Percentiles rank a stretch among this genome's conserved stretches.
Evolutionary conservation across 37 sponge, comb jelly and placozoan genomes (phyloP).

Genomic region (Chondrilla cf. caribensis): DNA sequence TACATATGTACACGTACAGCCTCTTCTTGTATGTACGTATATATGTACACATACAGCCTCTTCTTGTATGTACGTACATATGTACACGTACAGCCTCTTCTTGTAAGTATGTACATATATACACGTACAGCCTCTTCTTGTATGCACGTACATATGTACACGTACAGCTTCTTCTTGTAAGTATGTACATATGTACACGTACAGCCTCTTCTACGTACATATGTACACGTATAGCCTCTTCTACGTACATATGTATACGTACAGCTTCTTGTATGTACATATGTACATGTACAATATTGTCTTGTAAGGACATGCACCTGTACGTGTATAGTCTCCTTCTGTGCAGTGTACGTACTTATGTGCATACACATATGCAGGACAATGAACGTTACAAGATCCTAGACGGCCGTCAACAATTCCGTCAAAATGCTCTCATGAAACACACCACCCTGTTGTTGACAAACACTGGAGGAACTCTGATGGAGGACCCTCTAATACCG

Average conservation of each 20-base stretch:
- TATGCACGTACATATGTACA: not conserved
- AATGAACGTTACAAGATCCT: not conserved
- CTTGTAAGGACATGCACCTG: not conserved
- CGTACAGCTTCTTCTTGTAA: not conserved
- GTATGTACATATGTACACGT: not conserved
- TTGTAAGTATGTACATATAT: not conserved
- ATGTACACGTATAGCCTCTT: not conserved
- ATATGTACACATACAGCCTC: no score
- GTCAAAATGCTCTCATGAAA: conserved; percentile 10
- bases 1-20: no score
- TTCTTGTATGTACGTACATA: conserved; percentile 16
- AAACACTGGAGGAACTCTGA: not conserved
- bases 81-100: not conserved
- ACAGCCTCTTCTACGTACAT: not conserved
- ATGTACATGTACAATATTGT: not conserved
- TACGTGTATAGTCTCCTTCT: not conserved
- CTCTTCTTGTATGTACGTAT: no score
- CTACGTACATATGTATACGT: conserved; percentile 7
- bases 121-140: not conserved
- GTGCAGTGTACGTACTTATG: not conserved
- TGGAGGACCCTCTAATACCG: not conserved
- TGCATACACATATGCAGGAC: not conserved
- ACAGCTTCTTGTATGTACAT: not conserved
- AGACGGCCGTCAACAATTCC: not conserved
- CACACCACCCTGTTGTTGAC: not conserved